Evolutionary conservation across 2,888 invertebrate species (phyloP), one percentile per base, ranked within the genome.

Genomic region (Girardia tigrina): DNA sequence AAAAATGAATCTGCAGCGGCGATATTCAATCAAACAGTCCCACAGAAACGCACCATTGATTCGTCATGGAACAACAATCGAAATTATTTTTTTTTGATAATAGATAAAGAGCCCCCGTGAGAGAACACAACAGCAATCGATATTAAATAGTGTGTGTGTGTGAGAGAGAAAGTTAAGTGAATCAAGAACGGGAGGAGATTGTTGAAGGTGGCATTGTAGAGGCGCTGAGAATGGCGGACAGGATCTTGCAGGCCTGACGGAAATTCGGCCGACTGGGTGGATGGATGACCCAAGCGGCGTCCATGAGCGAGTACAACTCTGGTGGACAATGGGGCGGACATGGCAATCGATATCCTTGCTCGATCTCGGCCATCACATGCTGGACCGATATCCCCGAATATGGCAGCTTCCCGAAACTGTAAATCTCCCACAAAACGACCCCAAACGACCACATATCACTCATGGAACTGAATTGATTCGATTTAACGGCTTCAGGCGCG

Each of bases 401-500:
- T 1, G 75, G 75, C 26, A 75, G 73, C 20, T 75, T 76, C 20
- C 75, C 75, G 28, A 76, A 76, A 6, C 29, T 29, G 42, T 75
- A 75, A n/a, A 75, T 74, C 28, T 75, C 75, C 75, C 75, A 75
- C 16, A 75, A 27, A 6, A 75, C 36, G 16, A 75, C 42, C 26
- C 75, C 75, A 26, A 76, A 76, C 36, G 75, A 75, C 75, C 75
- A 75, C 42, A 75, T 76, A 26, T 75, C 75, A 16, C 75, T 76
- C 29, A 75, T 75, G 8, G 42, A 29, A 75, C 29, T 75, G 28
- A 75, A 75, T 26, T 29, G 74, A 36, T 80, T 82, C 70, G 82
- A 80, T 78, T 93, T 90, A 79, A 98, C 88, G 80, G 97, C 95
- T 87, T 98, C 98, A 26, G 97, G 98, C 71, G 98, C 97, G 77